A percentile compares a stretch with the other conserved stretches of the same genome.
These are phyloP conservation scores for Campylomormyrus tamandua DNA, from an alignment of 2,113 vertebrate genomes.

Conservation along the genomic window DNA sequence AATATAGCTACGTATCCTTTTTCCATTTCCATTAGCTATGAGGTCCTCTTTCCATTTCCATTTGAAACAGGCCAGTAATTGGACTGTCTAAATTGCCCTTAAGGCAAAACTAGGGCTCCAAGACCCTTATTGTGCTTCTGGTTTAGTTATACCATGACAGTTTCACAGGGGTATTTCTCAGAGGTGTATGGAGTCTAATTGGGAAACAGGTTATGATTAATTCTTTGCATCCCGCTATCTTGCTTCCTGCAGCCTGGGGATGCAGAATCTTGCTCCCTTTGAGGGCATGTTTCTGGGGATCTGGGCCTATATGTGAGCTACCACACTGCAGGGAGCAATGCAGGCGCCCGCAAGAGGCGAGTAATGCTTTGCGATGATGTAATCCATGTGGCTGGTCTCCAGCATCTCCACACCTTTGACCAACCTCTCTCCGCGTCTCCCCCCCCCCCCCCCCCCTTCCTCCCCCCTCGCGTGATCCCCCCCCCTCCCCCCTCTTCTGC, in stretches of 20 bases:
- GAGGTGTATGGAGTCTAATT: not conserved
- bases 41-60: not conserved
- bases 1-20: not conserved
- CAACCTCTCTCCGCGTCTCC: too few relatives aligned
- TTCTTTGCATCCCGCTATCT: not conserved
- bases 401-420: not conserved
- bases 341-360: not conserved
- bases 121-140: not conserved
- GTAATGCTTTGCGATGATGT: not conserved
- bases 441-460: not conserved
- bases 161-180: not conserved
- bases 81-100: constrained; percentile 6
- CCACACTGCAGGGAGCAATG: not conserved
- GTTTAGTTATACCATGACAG: not conserved
- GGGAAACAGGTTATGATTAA: not conserved
- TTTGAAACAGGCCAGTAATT: not conserved
- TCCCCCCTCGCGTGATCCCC: too few relatives aligned
- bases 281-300: not conserved
- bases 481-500: not conserved
- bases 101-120: not conserved
- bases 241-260: not conserved
- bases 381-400: not conserved
- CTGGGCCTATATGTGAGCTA: not conserved
- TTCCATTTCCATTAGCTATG: not conserved
- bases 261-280: not conserved